Base-by-base conservation (phyloP, 2,888 invertebrate genomes). In the Cantharis nigra region DNA sequence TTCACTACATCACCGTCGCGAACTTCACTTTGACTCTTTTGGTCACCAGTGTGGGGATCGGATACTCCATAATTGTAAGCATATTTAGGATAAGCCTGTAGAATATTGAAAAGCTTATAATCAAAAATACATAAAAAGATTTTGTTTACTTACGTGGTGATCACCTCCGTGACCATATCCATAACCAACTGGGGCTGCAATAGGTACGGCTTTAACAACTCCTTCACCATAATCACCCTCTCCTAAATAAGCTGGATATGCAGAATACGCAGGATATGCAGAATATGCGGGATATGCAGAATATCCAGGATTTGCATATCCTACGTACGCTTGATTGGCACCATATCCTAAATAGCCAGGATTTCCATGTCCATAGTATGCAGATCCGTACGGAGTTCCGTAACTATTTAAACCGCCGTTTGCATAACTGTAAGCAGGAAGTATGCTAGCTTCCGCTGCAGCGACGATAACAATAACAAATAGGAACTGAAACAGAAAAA, bases 1-100 rank as follows among this genome's bases (percentile, higher is more conserved):
- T 87, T 91, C 1, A 92, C 92, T 71, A 91, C 91, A 84, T 91
- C 92, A 16, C 92, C 92, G 79, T 92, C 91, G 49, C 92, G 88
- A 49, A 89, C 89, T 84, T 92, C 92, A 89, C 91, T 91, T 81
- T 92, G 92, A 2, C 89, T 89, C 84, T 92, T 92, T 83, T 90
- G 89, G 83, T 92, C 92, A 23, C 92, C 92, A 14, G 92, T 92
- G 80, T 91, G 90, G 5, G 91, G 91, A 83, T 92, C 92, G 11
- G 90, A 90, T 16, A 92, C 92, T 26, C 91, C 89, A 82, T 92
- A 92, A 84, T 92, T 91, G 83, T 90, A 92, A 63, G 90, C 88
- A 82, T 92, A 92, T 85, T 91, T 91, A 7, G 92, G 91, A 79
- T 91, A 89, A 1, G 91, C 88, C 92, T 92, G 5, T n/a, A 49